These are phyloP conservation scores for Calonectris borealis DNA, from an alignment of 2,113 vertebrate species.

Conservation along the genomic window DNA sequence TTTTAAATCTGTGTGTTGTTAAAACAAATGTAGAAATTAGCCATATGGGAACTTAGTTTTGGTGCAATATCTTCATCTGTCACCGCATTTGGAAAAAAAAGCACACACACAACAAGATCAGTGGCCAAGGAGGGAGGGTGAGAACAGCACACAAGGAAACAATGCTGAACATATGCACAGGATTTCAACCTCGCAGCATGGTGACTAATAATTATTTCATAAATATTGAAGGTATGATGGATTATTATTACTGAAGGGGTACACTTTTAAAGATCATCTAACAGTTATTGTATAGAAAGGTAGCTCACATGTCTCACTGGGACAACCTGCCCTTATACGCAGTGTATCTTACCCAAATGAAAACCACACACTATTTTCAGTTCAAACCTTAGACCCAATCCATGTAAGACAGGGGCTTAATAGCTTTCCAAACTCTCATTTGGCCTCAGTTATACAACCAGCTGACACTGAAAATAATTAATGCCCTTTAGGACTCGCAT, in stretches of 20 bases:
- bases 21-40: constrained; percentile 81
- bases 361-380: constrained; percentile 69
- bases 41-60: constrained; percentile 76
- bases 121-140: constrained; percentile 49
- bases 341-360: constrained; percentile 39
- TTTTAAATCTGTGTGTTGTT: constrained; percentile 76
- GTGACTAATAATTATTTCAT: constrained; percentile 73
- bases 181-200: constrained; percentile 73
- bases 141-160: constrained; percentile 65
- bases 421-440: constrained; percentile 85
- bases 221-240: constrained; percentile 65
- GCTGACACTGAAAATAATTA: constrained; percentile 89
- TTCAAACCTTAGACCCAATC: constrained; percentile 77
- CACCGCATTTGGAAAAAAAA: constrained; percentile 66
- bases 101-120: constrained; percentile 20
- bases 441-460: constrained; percentile 84
- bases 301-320: constrained; percentile 23
- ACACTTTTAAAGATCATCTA: constrained; percentile 20
- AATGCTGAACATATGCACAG: constrained; percentile 71
- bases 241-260: constrained; percentile 31
- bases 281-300: neutral
- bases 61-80: constrained; percentile 80
- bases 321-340: constrained; percentile 13
- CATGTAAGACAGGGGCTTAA: constrained; percentile 77
- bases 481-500: constrained; percentile 87